phyloP scores from a whole-genome alignment of 2,113 vertebrate genomes.

The Gallinago media region DNA sequence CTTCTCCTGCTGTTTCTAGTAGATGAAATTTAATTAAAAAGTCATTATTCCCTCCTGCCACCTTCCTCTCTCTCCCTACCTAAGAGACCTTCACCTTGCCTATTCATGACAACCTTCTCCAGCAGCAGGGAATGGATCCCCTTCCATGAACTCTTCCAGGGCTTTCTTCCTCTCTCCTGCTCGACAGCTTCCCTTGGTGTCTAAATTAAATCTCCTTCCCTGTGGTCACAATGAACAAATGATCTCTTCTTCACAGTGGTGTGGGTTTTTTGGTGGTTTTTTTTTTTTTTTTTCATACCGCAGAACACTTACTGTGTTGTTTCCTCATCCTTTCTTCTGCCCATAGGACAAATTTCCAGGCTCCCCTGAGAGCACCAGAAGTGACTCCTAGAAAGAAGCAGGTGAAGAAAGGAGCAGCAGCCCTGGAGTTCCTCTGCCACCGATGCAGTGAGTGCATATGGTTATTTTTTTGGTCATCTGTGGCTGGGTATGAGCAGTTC shows the following conservation, averaged over 20 bases:
- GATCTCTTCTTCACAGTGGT: not conserved
- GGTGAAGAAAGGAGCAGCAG: not conserved
- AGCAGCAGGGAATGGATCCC: not conserved
- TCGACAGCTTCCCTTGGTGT: not conserved
- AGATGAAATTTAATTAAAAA: not conserved
- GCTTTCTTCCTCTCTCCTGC: not conserved
- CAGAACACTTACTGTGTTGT: not conserved
- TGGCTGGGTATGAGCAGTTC: not conserved
- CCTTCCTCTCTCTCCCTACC: not conserved
- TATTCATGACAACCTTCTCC: not conserved
- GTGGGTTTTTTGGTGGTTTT: not conserved
- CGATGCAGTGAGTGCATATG: not conserved
- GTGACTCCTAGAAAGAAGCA: not conserved
- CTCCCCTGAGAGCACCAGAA: not conserved
- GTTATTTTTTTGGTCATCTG: too few species aligned
- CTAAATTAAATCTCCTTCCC: not conserved
- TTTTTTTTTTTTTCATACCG: too few species aligned
- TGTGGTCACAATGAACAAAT: not conserved
- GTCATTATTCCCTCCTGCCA: not conserved
- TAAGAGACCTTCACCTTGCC: not conserved
- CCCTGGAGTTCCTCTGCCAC: not conserved
- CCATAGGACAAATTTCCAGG: not conserved
- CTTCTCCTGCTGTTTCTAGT: not conserved
- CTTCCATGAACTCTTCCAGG: not conserved
- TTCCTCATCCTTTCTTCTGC: not conserved